Evolutionary conservation across 1,140 invertebrate genomes (phyloP), one percentile per base, ranked within the genome.

Genomic region (Drosophila micromelanica): DNA sequence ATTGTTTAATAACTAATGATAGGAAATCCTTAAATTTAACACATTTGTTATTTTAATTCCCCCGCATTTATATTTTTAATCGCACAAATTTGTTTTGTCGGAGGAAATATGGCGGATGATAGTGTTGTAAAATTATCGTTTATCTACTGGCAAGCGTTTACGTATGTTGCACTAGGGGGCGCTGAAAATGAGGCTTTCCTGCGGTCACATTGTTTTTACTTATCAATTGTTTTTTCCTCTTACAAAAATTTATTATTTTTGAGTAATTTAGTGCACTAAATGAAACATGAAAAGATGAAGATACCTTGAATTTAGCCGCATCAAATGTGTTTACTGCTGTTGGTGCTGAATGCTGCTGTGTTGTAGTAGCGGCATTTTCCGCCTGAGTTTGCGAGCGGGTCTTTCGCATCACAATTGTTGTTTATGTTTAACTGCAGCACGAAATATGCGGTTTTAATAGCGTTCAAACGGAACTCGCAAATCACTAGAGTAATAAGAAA

Each of bases 301-400:
- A 60, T 51, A 91, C 78, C 80, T 84, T 80, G 64, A 76, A 78
- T 78, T 84, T 80, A 60, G 56, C 65, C 15, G 75, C 56, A 76
- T 91, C 80, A 78, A 84, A 77, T 54, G 73, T 54, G 48, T 75
- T 73, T 43, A 90, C 59, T 73, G 71, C 43, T 63, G 71, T 46
- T 67, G 78, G 73, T 43, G 59, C 70, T 64, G 79, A 56, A 52
- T 79, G 76, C 60, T 79, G 74, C 56, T 76, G 49, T 60, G 76
- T 79, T 45, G 69, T 72, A 45, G 82, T 72, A 71, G 82, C 78
- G 76, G 90, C 90, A 79, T 91, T 91, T 78, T 91, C 90, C 64
- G 90, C 90, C 73, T 91, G 90, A 56, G 90, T 91, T 75, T 91
- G 90, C 37, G 90, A 91, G 62, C 90, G 90, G 59, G 90, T 91